These are phyloP conservation scores for Bicyclus anynana DNA, from an alignment of 1,140 invertebrate species.

Conservation along the genomic window DNA sequence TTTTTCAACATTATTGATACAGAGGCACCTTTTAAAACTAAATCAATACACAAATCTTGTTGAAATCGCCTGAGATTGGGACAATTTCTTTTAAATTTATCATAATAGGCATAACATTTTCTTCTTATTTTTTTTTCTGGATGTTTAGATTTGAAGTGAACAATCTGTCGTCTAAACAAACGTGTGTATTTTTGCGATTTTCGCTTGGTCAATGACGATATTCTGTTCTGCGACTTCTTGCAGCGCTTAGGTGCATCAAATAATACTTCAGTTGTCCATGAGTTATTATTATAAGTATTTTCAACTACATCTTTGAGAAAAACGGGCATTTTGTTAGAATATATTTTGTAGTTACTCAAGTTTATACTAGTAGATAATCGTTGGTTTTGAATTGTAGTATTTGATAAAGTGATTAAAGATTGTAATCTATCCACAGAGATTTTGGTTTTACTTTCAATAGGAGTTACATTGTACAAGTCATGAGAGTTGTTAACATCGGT, in stretches of 20 bases:
- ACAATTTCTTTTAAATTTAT: slow-evolving; percentile 21
- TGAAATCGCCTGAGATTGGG: slow-evolving; percentile 11
- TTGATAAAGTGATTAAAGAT: neutral
- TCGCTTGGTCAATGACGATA: neutral
- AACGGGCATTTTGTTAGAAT: neutral
- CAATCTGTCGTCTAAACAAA: slow-evolving; percentile 14
- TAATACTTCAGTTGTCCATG: neutral
- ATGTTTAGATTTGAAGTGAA: slow-evolving; percentile 31
- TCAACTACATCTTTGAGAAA: neutral
- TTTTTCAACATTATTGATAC: slow-evolving; percentile 31
- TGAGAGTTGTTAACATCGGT: neutral
- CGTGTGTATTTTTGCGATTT: neutral
- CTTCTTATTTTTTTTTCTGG: slow-evolving; percentile 20
- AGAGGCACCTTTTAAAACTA: slow-evolving; percentile 29
- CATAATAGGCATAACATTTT: slow-evolving; percentile 29
- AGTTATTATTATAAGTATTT: neutral
- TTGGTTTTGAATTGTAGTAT: neutral
- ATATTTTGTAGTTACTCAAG: neutral
- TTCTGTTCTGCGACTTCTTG: neutral
- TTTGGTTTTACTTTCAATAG: neutral
- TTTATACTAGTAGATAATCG: neutral
- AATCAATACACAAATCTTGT: slow-evolving; percentile 18
- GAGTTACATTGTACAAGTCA: neutral
- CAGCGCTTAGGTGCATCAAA: neutral
- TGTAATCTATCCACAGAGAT: neutral